A percentile compares a stretch with the other conserved stretches of the same genome.
Evolutionary conservation across 2,113 vertebrate species (phyloP).

Genomic region (Alectura lathami): DNA sequence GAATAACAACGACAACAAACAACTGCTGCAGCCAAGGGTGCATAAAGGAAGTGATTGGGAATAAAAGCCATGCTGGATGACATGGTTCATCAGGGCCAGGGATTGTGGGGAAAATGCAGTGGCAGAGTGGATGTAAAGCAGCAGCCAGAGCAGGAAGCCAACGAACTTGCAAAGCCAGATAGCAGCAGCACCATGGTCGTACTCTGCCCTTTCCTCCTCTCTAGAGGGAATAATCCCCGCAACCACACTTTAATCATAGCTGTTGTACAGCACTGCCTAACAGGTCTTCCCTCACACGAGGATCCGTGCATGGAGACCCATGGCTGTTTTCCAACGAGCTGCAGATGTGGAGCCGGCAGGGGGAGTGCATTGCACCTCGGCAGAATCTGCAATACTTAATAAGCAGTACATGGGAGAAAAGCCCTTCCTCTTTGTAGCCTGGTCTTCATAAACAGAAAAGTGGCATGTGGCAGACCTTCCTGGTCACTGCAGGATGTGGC

Average conservation of each 20-base stretch:
- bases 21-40: neutral
- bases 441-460: neutral
- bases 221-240: neutral
- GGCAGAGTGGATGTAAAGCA: neutral
- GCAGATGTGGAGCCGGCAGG: neutral
- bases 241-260: neutral
- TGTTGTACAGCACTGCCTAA: neutral
- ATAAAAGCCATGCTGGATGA: neutral
- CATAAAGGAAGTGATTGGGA: neutral
- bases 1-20: slow-evolving; percentile 29
- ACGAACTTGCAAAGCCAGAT: neutral
- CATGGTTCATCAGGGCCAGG: neutral
- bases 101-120: neutral
- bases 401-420: neutral
- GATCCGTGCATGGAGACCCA: fast-evolving
- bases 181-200: neutral
- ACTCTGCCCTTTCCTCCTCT: neutral
- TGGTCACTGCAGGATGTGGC: neutral
- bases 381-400: neutral
- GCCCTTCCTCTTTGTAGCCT: neutral
- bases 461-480: neutral
- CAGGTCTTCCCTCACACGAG: fast-evolving
- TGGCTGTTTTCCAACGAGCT: neutral
- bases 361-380: neutral
- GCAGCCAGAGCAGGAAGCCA: neutral